Evolutionary conservation across 2,113 vertebrate genomes (phyloP).

Genomic region (Coptodon bakossiorum): DNA sequence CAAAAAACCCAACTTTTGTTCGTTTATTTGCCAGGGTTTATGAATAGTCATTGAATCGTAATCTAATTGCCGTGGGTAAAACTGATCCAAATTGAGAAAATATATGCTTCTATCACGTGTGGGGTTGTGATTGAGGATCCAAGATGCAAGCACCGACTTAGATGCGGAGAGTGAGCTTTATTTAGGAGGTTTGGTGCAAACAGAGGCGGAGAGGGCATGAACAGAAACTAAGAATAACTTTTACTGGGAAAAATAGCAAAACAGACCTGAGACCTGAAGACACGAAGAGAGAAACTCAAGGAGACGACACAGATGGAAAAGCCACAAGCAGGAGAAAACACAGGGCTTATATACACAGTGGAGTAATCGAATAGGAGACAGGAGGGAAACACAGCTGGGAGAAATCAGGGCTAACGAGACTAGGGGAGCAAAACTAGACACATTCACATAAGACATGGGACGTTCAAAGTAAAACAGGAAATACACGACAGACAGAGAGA

Average conservation of each 20-base stretch:
- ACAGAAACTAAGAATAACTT: background rate
- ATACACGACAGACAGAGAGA: fast-evolving
- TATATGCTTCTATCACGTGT: too few species aligned
- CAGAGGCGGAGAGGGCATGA: background rate
- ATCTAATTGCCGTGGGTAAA: too few species aligned
- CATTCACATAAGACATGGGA: background rate
- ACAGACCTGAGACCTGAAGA: background rate
- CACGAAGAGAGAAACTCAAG: background rate
- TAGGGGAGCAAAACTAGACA: background rate
- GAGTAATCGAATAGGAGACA: background rate
- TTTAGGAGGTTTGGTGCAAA: background rate
- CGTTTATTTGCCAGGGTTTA: background rate
- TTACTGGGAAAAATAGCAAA: background rate
- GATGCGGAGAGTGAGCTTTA: too few species aligned
- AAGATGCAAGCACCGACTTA: too few species aligned
- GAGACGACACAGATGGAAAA: background rate
- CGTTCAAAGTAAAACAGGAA: background rate
- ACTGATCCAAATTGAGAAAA: background rate
- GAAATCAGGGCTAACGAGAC: background rate
- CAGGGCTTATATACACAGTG: background rate
- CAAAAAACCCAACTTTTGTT: background rate
- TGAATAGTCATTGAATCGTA: background rate
- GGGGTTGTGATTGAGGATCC: too few species aligned
- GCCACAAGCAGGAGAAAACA: background rate
- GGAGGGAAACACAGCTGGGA: background rate